phyloP scores from a whole-genome alignment of 1,140 invertebrate genomes.

The Chironomus striatipennis region DNA sequence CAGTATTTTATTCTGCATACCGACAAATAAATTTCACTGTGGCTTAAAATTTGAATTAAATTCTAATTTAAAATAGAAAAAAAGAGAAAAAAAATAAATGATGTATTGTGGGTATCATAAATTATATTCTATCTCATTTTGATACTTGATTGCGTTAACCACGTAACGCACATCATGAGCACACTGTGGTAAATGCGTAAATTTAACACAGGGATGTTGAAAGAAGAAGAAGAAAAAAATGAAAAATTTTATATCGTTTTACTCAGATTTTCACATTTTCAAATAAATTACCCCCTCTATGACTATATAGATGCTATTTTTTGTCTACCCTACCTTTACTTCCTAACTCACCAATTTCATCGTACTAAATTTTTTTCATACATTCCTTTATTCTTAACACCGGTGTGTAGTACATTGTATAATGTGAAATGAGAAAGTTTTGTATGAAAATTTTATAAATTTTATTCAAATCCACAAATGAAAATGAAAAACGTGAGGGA shows the following conservation, averaged over 20 bases:
- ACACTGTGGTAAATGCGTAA: background rate
- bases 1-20: slow-evolving; percentile 35
- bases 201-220: background rate
- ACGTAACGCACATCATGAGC: slow-evolving; percentile 6
- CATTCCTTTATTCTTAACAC: background rate
- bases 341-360: too few relatives aligned
- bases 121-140: slow-evolving; percentile 14
- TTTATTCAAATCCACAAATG: slow-evolving; percentile 22
- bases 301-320: too few relatives aligned
- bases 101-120: background rate
- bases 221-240: too few relatives aligned
- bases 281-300: background rate
- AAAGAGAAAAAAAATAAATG: background rate
- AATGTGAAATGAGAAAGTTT: background rate
- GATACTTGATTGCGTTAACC: background rate
- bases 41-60: slow-evolving; percentile 35
- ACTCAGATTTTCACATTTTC: slow-evolving; percentile 1
- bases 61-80: slow-evolving; percentile 29
- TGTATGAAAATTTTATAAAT: slow-evolving; percentile 14
- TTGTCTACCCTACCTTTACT: too few relatives aligned
- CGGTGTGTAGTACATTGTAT: background rate
- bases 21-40: slow-evolving; percentile 35
- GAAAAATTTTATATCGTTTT: background rate
- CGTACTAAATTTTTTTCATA: too few relatives aligned
- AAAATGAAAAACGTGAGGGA: slow-evolving; percentile 21